Base-by-base conservation (phyloP, 2,113 vertebrate species). In the Montifringilla adamsi region DNA sequence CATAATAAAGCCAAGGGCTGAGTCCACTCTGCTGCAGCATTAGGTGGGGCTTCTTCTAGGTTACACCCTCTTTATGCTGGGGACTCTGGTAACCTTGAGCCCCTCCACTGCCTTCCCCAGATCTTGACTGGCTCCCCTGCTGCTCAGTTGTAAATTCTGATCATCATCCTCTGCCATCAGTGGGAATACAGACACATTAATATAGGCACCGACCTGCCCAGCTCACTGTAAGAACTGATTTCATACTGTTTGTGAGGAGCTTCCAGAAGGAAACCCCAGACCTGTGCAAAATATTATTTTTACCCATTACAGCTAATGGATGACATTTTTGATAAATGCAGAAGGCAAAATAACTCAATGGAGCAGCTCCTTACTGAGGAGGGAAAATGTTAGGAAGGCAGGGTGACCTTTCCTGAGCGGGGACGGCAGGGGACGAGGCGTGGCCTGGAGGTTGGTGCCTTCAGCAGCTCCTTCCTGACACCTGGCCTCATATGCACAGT, bases 341-440 rank as follows among this genome's bases (percentile, higher is more conserved):
- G 50, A 76, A 47, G 55, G 47, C 11, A 77, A 83, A 94, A 62
- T 31, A 50, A 83, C 19, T 21, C 56, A 41, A 19, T 28, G 50
- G 6, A 81, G 27, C 1, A 6, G 22, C 35, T 80, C 13, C 19
- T 74, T 35, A 19, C 4, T 0, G 2, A 84, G 47, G 13, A 63
- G 21, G 17, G 23, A 15, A n/a, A 70, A 52, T 4, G 19, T 35
- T 16, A n/a, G 50, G 30, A 24, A 24, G 43, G 66, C 31, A 83
- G 35, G 4, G 20, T 60, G 63, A 41, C 28, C 31, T 84, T 70
- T 77, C 37, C 66, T 52, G 72, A 47, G 35, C 68, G n/a, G 37
- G 18, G 18, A 44, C 1, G 4, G 44, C 1, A 4, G 55, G 31
- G 23, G 24, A 84, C 0, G 0, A 77, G 28, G 58, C 4, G 19